These are phyloP conservation scores for Chitala chitala DNA, from an alignment of 2,113 vertebrate genomes.

Conservation along the genomic window DNA sequence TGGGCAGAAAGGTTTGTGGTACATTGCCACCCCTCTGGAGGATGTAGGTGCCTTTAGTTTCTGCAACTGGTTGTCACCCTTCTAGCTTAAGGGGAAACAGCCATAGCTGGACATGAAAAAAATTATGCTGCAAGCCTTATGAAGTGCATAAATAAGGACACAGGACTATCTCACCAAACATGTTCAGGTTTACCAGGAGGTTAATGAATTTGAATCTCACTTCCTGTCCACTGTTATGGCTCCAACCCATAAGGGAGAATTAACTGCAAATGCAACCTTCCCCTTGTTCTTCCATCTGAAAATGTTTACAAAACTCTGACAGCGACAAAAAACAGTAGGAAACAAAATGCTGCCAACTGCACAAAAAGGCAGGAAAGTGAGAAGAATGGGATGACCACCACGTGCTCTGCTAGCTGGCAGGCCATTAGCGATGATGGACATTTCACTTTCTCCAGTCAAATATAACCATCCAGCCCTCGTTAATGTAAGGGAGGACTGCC, in stretches of 20 bases:
- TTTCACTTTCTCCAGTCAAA: conserved; percentile 99
- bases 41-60: too few relatives aligned
- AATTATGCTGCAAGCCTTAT: too few relatives aligned
- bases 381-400: conserved; percentile 79
- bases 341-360: conserved; percentile 87
- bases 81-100: too few relatives aligned
- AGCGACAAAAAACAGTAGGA: conserved; percentile 88
- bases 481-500: conserved; percentile 92
- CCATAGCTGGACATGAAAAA: too few relatives aligned
- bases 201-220: too few relatives aligned
- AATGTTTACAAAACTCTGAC: conserved; percentile 94
- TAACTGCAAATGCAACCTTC: conserved; percentile 95
- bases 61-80: too few relatives aligned
- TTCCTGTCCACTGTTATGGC: too few relatives aligned
- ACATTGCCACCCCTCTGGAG: too few relatives aligned
- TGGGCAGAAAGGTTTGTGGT: too few relatives aligned
- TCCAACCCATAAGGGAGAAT: conserved; percentile 89
- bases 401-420: conserved; percentile 92
- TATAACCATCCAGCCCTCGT: conserved; percentile 99
- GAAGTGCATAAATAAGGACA: too few relatives aligned
- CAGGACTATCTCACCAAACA: too few relatives aligned
- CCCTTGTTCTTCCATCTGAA: conserved; percentile 82
- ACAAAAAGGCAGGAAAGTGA: conserved; percentile 91
- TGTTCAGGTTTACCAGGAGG: too few relatives aligned
- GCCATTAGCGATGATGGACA: conserved; percentile 99